phyloP scores from a whole-genome alignment of 2,113 vertebrate genomes.

The Chamaea fasciata region DNA sequence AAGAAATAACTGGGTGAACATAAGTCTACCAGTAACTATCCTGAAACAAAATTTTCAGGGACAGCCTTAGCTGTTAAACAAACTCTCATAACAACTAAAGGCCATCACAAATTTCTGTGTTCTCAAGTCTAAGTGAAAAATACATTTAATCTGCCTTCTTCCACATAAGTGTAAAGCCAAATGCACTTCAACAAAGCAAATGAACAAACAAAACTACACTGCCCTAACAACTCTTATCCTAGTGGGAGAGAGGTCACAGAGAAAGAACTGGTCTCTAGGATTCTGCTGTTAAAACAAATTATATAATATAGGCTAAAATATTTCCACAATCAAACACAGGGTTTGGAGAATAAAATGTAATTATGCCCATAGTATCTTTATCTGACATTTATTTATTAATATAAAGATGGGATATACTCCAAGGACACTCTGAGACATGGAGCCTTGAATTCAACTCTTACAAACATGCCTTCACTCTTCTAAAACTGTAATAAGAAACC shows the following conservation, averaged over 20 bases:
- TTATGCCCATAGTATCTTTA: background rate
- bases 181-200: background rate
- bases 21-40: background rate
- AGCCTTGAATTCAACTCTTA: background rate
- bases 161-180: background rate
- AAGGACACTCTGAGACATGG: background rate
- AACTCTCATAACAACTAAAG: background rate
- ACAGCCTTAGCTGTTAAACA: background rate
- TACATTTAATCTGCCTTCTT: background rate
- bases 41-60: background rate
- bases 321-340: background rate
- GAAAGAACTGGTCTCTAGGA: background rate
- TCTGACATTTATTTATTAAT: background rate
- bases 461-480: background rate
- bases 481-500: background rate
- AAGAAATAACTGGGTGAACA: background rate
- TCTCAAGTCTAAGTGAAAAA: background rate
- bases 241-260: background rate
- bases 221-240: background rate
- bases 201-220: background rate
- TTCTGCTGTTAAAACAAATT: background rate
- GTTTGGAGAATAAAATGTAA: background rate
- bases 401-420: background rate
- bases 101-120: background rate
- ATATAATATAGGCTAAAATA: background rate